Percentiles rank a stretch among this genome's conserved stretches.
Evolutionary conservation across 2,797 vertebrate species (phyloP).

Genomic region (Ceryle rudis): DNA sequence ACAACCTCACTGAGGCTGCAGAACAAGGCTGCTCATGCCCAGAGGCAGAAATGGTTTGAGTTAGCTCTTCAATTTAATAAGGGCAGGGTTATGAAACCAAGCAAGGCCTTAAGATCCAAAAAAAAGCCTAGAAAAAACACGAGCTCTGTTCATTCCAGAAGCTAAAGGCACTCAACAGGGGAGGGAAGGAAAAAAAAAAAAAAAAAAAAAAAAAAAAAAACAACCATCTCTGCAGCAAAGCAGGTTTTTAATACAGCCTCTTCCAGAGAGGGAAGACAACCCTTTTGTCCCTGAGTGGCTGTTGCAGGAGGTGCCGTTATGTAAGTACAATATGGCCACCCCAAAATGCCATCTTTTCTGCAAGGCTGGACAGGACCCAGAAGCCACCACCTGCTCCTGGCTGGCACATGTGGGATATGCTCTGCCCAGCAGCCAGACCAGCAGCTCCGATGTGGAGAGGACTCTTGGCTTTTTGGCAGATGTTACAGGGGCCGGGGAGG

Average conservation of each 20-base stretch:
- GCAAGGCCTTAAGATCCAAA: neutral
- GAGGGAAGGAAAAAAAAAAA: no score
- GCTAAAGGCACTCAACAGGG: neutral
- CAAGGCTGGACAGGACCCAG: neutral
- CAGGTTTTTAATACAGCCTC: neutral
- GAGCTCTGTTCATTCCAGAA: neutral
- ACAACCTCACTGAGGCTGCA: neutral
- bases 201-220: neutral
- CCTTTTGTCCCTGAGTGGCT: neutral
- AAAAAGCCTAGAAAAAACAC: neutral
- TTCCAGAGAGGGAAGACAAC: neutral
- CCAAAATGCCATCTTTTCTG: neutral
- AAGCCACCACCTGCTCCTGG: neutral
- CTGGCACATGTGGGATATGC: accelerated
- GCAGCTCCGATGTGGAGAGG: accelerated
- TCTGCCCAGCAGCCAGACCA: accelerated
- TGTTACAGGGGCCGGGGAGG: accelerated
- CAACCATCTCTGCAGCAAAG: neutral
- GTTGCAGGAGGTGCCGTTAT: neutral
- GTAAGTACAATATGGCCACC: slow-evolving; percentile 48
- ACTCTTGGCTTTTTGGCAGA: neutral
- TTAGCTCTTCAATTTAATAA: neutral
- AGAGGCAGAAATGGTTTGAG: neutral
- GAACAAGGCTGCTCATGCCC: neutral
- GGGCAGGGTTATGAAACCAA: neutral